A percentile compares a stretch with the other conserved stretches of the same genome.
phyloP scores from a whole-genome alignment of 2,888 invertebrate genomes.

The Keiferia lycopersicella region DNA sequence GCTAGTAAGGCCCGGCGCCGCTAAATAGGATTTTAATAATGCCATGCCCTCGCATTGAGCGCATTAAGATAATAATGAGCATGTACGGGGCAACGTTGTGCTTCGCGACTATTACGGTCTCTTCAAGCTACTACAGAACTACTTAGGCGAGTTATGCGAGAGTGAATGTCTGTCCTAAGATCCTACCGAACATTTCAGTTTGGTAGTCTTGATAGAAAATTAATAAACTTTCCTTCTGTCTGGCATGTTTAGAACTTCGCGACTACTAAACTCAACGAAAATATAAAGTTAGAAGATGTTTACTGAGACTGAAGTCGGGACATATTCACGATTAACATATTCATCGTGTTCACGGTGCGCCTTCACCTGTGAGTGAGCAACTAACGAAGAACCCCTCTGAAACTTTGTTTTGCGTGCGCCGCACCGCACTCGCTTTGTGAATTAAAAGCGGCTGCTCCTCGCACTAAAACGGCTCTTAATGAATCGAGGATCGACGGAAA shows the following conservation, averaged over 20 bases:
- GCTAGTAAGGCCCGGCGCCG: slow-evolving; percentile 33
- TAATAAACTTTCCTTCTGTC: neutral
- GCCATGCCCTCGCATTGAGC: slow-evolving; percentile 38
- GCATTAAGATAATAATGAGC: slow-evolving; percentile 46
- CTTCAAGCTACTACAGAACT: neutral
- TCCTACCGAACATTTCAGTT: neutral
- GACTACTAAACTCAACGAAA: slow-evolving; percentile 19
- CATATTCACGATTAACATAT: slow-evolving; percentile 39
- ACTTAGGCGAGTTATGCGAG: neutral
- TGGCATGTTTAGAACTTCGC: neutral
- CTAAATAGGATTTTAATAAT: slow-evolving; percentile 58
- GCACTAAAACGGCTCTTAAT: slow-evolving; percentile 72
- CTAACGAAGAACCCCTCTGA: slow-evolving; percentile 71
- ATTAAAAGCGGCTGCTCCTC: slow-evolving; percentile 68
- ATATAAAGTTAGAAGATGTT: slow-evolving; percentile 28
- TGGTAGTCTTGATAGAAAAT: neutral
- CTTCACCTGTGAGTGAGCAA: slow-evolving; percentile 61
- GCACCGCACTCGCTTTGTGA: slow-evolving; percentile 68
- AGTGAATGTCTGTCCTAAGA: neutral
- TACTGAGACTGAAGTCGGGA: slow-evolving; percentile 29
- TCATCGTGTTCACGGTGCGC: slow-evolving; percentile 32
- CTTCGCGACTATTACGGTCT: slow-evolving; percentile 24
- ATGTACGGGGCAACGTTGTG: slow-evolving; percentile 33
- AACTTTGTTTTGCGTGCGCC: slow-evolving; percentile 68
- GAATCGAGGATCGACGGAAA: slow-evolving; percentile 74